Evolutionary conservation across 2,797 vertebrate genomes (phyloP).

Genomic region (Sciurus vulgaris): DNA sequence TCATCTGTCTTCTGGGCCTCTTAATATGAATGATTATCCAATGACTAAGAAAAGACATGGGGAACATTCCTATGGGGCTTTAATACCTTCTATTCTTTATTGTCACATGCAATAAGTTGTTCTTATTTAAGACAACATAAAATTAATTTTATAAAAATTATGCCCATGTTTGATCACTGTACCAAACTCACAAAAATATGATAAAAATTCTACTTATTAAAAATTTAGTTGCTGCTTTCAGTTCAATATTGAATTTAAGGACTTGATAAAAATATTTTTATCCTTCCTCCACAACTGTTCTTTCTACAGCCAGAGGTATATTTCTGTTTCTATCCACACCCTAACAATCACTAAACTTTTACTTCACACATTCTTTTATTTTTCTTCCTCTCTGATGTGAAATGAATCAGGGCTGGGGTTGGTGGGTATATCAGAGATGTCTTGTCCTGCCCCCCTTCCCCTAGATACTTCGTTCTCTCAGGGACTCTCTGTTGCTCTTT

Average conservation of each 20-base stretch:
- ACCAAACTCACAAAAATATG: neutral
- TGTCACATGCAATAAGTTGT: neutral
- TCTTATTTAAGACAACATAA: neutral
- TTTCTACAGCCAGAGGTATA: neutral
- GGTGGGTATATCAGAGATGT: neutral
- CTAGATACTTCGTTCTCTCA: neutral
- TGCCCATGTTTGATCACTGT: neutral
- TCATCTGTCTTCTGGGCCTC: neutral
- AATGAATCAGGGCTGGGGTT: neutral
- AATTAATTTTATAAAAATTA: constrained; percentile 26
- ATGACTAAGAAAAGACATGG: neutral
- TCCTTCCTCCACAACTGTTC: neutral
- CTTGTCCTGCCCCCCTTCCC: neutral
- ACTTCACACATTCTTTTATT: neutral
- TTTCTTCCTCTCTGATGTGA: neutral
- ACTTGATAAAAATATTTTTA: neutral
- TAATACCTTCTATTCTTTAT: neutral
- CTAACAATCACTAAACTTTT: neutral
- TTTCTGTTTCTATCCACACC: neutral
- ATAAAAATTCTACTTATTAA: constrained; percentile 25
- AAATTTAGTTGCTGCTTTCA: neutral
- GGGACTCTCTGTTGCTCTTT: neutral
- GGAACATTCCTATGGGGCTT: neutral
- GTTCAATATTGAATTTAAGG: neutral
- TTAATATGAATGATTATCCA: neutral